Percentiles rank a stretch among this genome's conserved stretches.
phyloP scores from a whole-genome alignment of 2,888 invertebrate genomes.

The Rhaphigaster nebulosa region DNA sequence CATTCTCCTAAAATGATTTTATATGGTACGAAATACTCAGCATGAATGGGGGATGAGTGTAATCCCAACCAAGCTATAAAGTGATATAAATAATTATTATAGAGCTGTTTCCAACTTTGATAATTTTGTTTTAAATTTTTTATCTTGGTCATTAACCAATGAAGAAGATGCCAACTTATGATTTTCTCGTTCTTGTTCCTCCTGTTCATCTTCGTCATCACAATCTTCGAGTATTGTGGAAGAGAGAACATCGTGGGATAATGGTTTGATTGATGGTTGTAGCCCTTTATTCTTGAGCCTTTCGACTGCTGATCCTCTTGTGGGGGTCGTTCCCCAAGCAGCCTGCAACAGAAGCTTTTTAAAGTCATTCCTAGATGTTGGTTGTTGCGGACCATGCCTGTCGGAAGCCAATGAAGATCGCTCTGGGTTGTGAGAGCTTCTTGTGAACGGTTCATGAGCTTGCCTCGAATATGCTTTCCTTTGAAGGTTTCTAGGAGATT shows the following conservation, averaged over 20 bases:
- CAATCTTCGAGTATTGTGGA: conserved; percentile 88
- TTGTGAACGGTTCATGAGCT: conserved; percentile 58
- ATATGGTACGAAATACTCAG: not conserved
- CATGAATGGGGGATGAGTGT: not conserved
- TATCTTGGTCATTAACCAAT: conserved; percentile 64
- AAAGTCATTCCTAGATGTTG: conserved; percentile 87
- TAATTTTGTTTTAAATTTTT: conserved; percentile 64
- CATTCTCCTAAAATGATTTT: not conserved
- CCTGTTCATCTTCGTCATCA: conserved; percentile 80
- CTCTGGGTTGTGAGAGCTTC: conserved; percentile 59
- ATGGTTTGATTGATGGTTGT: conserved; percentile 58
- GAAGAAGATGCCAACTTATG: conserved; percentile 54
- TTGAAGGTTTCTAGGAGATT: conserved; percentile 62
- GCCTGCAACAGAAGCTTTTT: conserved; percentile 85
- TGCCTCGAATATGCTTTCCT: conserved; percentile 60
- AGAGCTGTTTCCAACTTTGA: conserved; percentile 65
- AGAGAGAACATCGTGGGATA: conserved; percentile 82
- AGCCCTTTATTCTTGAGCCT: conserved; percentile 64
- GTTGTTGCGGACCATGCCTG: conserved; percentile 69
- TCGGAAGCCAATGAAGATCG: conserved; percentile 63
- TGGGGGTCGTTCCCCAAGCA: conserved; percentile 76
- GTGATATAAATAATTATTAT: conserved; percentile 35
- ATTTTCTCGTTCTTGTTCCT: conserved; percentile 41
- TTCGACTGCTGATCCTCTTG: conserved; percentile 83
- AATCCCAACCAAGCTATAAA: not conserved